Evolutionary conservation across 1,140 invertebrate species (phyloP).

Genomic region (Megalopta genalis): DNA sequence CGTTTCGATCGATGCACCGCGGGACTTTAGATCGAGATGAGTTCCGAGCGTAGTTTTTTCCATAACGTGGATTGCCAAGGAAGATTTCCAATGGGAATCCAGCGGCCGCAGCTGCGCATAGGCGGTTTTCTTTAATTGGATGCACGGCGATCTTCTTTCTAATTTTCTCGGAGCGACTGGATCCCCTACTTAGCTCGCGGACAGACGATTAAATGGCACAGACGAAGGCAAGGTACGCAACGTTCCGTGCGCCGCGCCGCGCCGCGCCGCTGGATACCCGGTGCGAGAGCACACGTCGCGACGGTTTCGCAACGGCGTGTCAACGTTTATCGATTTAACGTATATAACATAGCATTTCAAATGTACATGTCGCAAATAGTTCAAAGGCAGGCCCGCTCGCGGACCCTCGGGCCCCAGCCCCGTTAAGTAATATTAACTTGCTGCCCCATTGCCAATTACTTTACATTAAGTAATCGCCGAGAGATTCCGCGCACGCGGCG

Average conservation of each 20-base stretch:
- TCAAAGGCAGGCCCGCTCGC: constrained; percentile 14
- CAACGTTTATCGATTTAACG: constrained; percentile 62
- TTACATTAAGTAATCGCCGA: constrained; percentile 63
- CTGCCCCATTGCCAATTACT: constrained; percentile 58
- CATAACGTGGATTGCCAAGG: no score
- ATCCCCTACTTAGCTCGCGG: neutral
- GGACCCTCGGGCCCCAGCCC: constrained; percentile 1
- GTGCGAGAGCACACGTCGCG: constrained; percentile 7
- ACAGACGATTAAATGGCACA: constrained; percentile 28
- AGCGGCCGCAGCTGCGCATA: no score
- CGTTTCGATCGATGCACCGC: no score
- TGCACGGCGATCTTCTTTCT: no score
- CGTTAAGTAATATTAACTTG: constrained; percentile 61
- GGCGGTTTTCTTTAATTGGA: no score
- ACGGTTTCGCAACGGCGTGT: constrained; percentile 58
- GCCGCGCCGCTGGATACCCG: constrained; percentile 24
- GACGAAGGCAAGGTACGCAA: constrained; percentile 5
- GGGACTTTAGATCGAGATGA: no score
- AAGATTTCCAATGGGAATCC: neutral
- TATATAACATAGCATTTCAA: constrained; percentile 37
- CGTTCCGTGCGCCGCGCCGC: neutral
- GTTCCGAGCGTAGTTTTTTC: no score
- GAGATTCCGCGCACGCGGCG: constrained; percentile 48
- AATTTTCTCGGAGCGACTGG: neutral
- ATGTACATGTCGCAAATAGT: constrained; percentile 39